phyloP scores from a whole-genome alignment of 1,140 invertebrate genomes.

The Chrysopa pallens region DNA sequence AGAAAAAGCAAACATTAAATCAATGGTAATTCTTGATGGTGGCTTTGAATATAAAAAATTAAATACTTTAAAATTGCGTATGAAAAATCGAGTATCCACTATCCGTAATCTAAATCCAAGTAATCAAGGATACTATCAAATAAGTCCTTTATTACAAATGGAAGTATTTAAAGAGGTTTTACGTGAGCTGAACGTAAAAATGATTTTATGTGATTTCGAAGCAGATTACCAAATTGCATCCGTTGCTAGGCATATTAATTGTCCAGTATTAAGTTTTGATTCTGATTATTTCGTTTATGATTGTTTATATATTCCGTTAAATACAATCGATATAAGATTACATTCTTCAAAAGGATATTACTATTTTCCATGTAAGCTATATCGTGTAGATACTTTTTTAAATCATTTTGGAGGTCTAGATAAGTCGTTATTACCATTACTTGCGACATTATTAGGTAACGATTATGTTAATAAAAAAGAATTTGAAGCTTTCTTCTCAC shows the following conservation, averaged over 20 bases:
- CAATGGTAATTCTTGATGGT: conserved; percentile 71
- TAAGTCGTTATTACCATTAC: conserved; percentile 46
- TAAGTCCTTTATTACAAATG: conserved; percentile 50
- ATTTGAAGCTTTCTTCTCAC: conserved; percentile 50
- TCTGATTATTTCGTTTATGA: conserved; percentile 85
- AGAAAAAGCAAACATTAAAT: conserved; percentile 49
- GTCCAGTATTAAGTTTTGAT: conserved; percentile 74
- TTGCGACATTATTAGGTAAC: conserved; percentile 71
- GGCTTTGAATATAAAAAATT: conserved; percentile 59
- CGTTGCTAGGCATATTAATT: conserved; percentile 52
- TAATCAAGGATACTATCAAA: conserved; percentile 25
- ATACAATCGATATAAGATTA: conserved; percentile 32
- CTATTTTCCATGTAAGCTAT: conserved; percentile 46
- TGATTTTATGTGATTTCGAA: conserved; percentile 62
- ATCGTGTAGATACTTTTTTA: conserved; percentile 47
- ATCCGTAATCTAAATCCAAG: conserved; percentile 25
- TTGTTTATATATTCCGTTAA: conserved; percentile 60
- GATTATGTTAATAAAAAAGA: conserved; percentile 56
- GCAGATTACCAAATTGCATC: conserved; percentile 71
- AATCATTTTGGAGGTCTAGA: conserved; percentile 42
- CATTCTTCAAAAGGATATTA: conserved; percentile 10
- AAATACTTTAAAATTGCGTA: conserved; percentile 40
- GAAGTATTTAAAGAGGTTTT: conserved; percentile 54
- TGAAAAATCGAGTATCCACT: conserved; percentile 38
- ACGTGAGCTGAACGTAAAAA: conserved; percentile 37